These are phyloP conservation scores for Aulostomus chinensis DNA, from an alignment of 2,797 vertebrate genomes.

Conservation along the genomic window DNA sequence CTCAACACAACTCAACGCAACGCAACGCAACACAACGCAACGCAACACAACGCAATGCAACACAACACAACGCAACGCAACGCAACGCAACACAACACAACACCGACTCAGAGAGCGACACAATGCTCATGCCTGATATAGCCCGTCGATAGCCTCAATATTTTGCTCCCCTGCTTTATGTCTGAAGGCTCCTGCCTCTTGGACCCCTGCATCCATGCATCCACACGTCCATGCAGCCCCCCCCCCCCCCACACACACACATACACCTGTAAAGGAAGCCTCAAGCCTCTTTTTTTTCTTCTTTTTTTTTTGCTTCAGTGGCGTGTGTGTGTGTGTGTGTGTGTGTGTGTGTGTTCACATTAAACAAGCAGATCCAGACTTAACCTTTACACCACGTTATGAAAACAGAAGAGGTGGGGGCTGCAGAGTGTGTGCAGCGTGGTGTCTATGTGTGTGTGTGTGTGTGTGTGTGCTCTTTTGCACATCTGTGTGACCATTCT, in stretches of 20 bases:
- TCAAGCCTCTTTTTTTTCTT: conserved; percentile 61
- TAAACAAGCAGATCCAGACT: conserved; percentile 74
- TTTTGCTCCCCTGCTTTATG: not conserved
- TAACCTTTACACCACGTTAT: conserved; percentile 76
- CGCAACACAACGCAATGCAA: too few species aligned
- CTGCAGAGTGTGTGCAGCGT: conserved; percentile 15
- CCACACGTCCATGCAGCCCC: too few species aligned
- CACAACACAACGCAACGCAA: too few species aligned
- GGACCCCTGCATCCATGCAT: conserved; percentile 18
- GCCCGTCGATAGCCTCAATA: too few species aligned
- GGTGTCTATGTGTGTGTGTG: conserved; percentile 2
- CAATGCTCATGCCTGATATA: too few species aligned
- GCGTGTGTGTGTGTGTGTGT: conserved; percentile 49
- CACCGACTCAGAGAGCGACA: too few species aligned
- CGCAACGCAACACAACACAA: too few species aligned
- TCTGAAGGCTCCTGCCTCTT: conserved; percentile 21
- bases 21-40: too few species aligned
- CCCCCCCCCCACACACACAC: conserved; percentile 13
- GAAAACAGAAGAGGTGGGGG: conserved; percentile 70
- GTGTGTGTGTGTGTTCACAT: conserved; percentile 58
- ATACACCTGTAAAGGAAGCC: conserved; percentile 59
- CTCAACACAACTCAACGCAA: too few species aligned
- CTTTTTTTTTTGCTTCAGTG: conserved; percentile 54
- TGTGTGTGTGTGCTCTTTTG: conserved; percentile 16
- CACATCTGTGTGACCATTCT: conserved; percentile 27